These are phyloP conservation scores for Acanthurus lineatus DNA, from an alignment of 2,797 vertebrate genomes.

Conservation along the genomic window DNA sequence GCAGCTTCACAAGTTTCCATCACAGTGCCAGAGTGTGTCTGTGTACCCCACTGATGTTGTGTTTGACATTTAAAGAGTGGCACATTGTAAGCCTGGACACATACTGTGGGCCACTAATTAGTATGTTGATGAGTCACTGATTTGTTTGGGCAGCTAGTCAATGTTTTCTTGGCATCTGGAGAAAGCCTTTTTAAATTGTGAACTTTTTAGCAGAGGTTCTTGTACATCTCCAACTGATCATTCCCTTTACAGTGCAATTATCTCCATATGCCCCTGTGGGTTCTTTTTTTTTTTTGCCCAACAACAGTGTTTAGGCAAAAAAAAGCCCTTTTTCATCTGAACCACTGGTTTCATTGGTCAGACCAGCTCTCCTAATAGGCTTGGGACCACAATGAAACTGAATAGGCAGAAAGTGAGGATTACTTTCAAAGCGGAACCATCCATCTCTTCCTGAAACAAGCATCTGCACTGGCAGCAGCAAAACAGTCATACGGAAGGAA, in stretches of 20 bases:
- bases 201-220: constrained; percentile 19
- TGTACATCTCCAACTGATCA: not conserved
- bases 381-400: constrained; percentile 27
- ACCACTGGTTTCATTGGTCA: constrained; percentile 26
- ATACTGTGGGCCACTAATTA: constrained; percentile 53
- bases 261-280: not conserved
- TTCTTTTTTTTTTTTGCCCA: constrained; percentile 9
- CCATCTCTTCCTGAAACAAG: constrained; percentile 45
- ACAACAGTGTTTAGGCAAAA: constrained; percentile 16
- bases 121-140: constrained; percentile 60
- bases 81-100: constrained; percentile 38
- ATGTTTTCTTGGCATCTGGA: constrained; percentile 18
- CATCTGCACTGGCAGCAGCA: constrained; percentile 47
- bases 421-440: constrained; percentile 40
- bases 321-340: too few relatives aligned
- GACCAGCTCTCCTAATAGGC: constrained; percentile 44
- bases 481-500: constrained; percentile 46
- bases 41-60: constrained; percentile 45
- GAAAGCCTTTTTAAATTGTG: constrained; percentile 17
- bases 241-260: not conserved
- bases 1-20: constrained; percentile 45
- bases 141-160: constrained; percentile 40
- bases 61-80: constrained; percentile 59
- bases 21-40: constrained; percentile 34
- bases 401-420: constrained; percentile 33